Evolutionary conservation across 2,888 invertebrate genomes (phyloP).

Genomic region (Meteorus colon): DNA sequence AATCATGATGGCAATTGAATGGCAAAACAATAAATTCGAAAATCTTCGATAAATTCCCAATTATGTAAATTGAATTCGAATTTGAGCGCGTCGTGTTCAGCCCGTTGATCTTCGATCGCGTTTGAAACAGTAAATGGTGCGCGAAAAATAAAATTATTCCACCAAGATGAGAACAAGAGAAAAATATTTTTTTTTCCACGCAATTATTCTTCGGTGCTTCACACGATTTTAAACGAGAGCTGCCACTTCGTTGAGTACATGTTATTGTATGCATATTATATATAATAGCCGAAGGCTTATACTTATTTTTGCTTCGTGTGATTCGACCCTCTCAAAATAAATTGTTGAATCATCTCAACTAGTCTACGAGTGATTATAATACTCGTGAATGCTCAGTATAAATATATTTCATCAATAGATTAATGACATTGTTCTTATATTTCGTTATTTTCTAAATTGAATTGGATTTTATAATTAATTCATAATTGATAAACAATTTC

Average conservation of each 20-base stretch:
- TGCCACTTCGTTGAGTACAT: background rate
- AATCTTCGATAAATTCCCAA: too few species aligned
- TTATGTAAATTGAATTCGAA: too few species aligned
- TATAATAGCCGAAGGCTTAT: slow-evolving; percentile 13
- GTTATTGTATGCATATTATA: background rate
- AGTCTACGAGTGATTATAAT: slow-evolving; percentile 19
- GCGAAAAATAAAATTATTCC: too few species aligned
- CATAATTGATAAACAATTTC: too few species aligned
- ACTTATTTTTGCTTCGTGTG: slow-evolving; percentile 67
- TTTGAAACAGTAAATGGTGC: too few species aligned
- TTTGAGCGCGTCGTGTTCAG: too few species aligned
- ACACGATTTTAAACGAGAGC: background rate
- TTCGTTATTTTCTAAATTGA: too few species aligned
- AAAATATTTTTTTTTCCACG: background rate
- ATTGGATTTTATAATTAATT: too few species aligned
- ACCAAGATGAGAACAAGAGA: background rate
- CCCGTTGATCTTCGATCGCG: too few species aligned
- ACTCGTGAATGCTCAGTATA: slow-evolving; percentile 19
- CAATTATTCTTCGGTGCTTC: slow-evolving; percentile 7
- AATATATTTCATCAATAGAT: slow-evolving; percentile 24
- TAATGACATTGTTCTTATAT: too few species aligned
- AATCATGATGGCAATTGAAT: slow-evolving; percentile 39
- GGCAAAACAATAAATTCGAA: background rate
- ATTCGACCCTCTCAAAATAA: slow-evolving; percentile 68
- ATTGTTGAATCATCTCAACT: slow-evolving; percentile 55